Evolutionary conservation across 2,113 vertebrate genomes (phyloP).

Genomic region (Sphyrna mokarran): DNA sequence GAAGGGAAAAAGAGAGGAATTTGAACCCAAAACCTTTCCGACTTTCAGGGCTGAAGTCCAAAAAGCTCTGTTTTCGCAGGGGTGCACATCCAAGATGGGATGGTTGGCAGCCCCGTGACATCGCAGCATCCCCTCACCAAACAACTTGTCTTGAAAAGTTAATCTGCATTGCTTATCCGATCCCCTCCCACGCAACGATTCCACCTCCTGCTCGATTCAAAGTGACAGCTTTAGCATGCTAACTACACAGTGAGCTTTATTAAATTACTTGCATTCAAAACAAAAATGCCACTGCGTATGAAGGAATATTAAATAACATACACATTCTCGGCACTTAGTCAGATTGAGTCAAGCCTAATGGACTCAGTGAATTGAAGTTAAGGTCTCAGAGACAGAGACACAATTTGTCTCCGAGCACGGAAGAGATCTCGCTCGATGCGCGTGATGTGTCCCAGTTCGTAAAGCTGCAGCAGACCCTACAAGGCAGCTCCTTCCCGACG

Average conservation of each 20-base stretch:
- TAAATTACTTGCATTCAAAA: not conserved
- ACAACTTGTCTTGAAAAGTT: not conserved
- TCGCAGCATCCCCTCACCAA: too few species aligned
- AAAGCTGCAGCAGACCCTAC: not conserved
- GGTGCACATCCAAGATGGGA: not conserved
- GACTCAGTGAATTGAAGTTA: not conserved
- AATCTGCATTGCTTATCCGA: not conserved
- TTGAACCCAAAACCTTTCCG: not conserved
- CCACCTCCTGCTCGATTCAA: not conserved
- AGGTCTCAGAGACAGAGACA: not conserved
- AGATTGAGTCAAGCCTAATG: not conserved
- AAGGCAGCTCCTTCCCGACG: too few species aligned
- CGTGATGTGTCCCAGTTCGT: not conserved
- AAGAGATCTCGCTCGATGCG: not conserved
- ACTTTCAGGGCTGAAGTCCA: not conserved
- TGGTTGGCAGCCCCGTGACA: not conserved
- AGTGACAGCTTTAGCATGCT: not conserved
- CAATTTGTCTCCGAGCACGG: not conserved
- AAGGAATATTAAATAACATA: slow-evolving; percentile 2
- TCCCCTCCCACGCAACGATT: too few species aligned
- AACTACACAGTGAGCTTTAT: not conserved
- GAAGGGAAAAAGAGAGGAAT: not conserved
- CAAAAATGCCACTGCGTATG: not conserved
- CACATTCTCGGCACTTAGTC: not conserved
- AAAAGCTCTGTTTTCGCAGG: not conserved